These are phyloP conservation scores for Seriola dumerili DNA, from an alignment of 2,113 vertebrate species.

Conservation along the genomic window DNA sequence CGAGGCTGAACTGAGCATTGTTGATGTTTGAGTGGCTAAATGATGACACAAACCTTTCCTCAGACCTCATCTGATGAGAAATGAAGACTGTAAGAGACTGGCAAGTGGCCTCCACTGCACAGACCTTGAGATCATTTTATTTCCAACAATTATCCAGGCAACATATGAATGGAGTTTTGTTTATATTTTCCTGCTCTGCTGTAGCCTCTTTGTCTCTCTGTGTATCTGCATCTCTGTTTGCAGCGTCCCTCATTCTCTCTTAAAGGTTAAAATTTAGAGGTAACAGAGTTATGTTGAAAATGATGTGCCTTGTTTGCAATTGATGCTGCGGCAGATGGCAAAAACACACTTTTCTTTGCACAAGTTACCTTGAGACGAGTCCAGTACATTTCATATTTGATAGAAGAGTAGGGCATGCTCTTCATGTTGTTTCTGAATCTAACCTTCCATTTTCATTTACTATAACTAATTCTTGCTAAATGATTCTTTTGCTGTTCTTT, in stretches of 20 bases:
- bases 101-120: slow-evolving; percentile 11
- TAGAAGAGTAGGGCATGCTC: slow-evolving; percentile 34
- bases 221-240: slow-evolving; percentile 2
- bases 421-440: slow-evolving; percentile 46
- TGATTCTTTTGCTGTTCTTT: slow-evolving; percentile 56
- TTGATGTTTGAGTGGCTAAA: slow-evolving; percentile 21
- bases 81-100: neutral
- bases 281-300: slow-evolving; percentile 17
- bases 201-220: slow-evolving; percentile 11
- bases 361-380: slow-evolving; percentile 67
- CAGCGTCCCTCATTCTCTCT: neutral
- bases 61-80: neutral
- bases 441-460: slow-evolving; percentile 60
- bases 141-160: slow-evolving; percentile 2
- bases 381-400: slow-evolving; percentile 44
- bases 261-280: slow-evolving; percentile 25
- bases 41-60: slow-evolving; percentile 12
- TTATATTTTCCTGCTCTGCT: neutral
- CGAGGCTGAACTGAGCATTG: slow-evolving; percentile 16
- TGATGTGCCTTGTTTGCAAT: slow-evolving; percentile 37
- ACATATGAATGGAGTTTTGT: slow-evolving; percentile 7
- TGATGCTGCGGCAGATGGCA: slow-evolving; percentile 34
- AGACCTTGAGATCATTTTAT: slow-evolving; percentile 37
- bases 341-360: slow-evolving; percentile 48
- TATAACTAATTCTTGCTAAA: slow-evolving; percentile 49